Evolutionary conservation across 2,797 vertebrate species (phyloP).

Genomic region (Acanthiza pusilla): DNA sequence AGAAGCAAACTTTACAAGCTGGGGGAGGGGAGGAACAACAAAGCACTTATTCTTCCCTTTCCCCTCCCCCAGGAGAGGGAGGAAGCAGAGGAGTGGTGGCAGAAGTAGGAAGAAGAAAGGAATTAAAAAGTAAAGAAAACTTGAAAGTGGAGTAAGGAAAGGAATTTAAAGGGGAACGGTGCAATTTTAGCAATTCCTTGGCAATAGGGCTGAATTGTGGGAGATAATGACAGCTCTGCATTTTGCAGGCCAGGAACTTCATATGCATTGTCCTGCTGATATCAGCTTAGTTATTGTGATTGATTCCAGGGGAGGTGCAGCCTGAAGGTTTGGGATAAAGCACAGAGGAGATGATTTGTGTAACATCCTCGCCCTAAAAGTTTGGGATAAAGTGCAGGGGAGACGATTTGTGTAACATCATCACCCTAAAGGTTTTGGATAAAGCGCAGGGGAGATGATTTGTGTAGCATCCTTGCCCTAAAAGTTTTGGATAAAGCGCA

Average conservation of each 20-base stretch:
- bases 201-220: background rate
- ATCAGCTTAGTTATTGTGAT: background rate
- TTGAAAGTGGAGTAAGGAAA: background rate
- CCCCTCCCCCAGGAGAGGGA: slow-evolving; percentile 51
- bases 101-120: slow-evolving; percentile 60
- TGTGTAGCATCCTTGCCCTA: no score
- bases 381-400: no score
- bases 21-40: slow-evolving; percentile 60
- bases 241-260: accelerated
- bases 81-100: slow-evolving; percentile 46
- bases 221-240: background rate
- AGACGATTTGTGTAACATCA: no score
- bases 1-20: background rate
- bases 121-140: slow-evolving; percentile 56
- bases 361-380: no score
- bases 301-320: background rate
- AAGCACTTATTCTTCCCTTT: slow-evolving; percentile 58
- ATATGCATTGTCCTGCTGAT: accelerated
- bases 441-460: no score
- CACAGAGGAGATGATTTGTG: background rate
- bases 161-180: slow-evolving; percentile 13
- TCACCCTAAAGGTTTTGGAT: no score
- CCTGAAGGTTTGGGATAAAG: background rate
- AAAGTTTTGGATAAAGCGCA: no score
- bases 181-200: background rate